phyloP scores from a whole-genome alignment of 2,797 vertebrate genomes.

The Rhinella marina region DNA sequence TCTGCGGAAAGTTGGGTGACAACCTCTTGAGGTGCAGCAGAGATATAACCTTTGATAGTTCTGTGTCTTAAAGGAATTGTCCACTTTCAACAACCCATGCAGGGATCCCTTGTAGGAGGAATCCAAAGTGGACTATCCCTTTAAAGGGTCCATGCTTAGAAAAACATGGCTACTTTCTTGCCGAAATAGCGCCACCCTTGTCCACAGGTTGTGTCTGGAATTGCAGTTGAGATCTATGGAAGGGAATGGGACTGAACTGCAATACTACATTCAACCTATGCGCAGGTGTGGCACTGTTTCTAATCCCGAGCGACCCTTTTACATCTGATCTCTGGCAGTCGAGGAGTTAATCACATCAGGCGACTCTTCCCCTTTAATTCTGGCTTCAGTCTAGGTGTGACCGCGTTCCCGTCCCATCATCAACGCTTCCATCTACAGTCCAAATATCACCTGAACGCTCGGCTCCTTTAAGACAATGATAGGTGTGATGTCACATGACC shows the following conservation, averaged over 20 bases:
- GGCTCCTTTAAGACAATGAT: neutral
- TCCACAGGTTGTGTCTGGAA: too few relatives aligned
- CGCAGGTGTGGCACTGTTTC: too few relatives aligned
- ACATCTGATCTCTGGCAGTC: neutral
- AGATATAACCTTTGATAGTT: too few relatives aligned
- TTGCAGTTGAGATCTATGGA: too few relatives aligned
- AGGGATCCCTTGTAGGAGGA: too few relatives aligned
- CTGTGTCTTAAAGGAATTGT: neutral
- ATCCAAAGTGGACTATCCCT: neutral
- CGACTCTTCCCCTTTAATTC: conserved; percentile 12
- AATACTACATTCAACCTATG: too few relatives aligned
- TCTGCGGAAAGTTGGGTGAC: too few relatives aligned
- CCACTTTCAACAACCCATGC: neutral
- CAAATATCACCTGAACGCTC: neutral
- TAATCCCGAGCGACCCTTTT: too few relatives aligned
- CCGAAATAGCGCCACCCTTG: too few relatives aligned
- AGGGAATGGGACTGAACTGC: too few relatives aligned
- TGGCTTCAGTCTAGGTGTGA: neutral
- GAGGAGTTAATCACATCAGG: neutral
- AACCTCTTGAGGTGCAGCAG: too few relatives aligned
- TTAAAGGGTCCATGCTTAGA: neutral
- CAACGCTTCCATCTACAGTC: neutral
- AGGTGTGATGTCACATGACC: conserved; percentile 11
- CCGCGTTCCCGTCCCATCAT: neutral
- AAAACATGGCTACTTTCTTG: too few relatives aligned